Conservation (phyloP, 2,113 vertebrate species). For the Indicator maculatus region DNA sequence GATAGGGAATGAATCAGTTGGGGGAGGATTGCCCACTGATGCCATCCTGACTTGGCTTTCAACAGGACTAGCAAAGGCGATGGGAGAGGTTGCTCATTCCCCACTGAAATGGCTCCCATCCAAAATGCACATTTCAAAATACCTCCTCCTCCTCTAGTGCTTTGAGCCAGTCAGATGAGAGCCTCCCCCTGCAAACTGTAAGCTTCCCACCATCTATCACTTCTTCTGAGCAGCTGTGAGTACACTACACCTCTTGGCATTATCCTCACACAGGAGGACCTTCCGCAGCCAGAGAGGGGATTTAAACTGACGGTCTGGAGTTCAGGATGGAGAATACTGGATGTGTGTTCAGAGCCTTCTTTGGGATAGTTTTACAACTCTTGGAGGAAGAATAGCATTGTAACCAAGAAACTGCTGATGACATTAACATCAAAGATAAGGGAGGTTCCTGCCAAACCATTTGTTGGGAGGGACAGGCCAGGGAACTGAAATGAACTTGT, state of each 20-base stretch:
- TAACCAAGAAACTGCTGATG: slow-evolving; percentile 53
- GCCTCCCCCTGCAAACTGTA: not conserved
- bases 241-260: not conserved
- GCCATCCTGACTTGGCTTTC: slow-evolving; percentile 1
- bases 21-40: not conserved
- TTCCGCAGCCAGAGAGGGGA: not conserved
- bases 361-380: slow-evolving; percentile 40
- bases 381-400: not conserved
- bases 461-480: slow-evolving; percentile 15
- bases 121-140: not conserved
- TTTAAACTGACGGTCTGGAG: not conserved
- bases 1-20: not conserved
- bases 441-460: slow-evolving; percentile 37
- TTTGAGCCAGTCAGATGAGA: not conserved
- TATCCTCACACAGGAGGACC: not conserved
- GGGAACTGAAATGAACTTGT: slow-evolving; percentile 41
- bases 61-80: not conserved
- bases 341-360: slow-evolving; percentile 9
- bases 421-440: slow-evolving; percentile 62
- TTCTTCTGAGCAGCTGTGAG: not conserved
- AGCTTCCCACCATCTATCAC: slow-evolving; percentile 40
- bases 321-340: not conserved
- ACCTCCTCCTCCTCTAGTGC: not conserved
- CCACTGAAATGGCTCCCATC: slow-evolving; percentile 14
- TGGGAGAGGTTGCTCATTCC: slow-evolving; percentile 3